These are phyloP conservation scores for Agrochola lota DNA, from an alignment of 2,888 invertebrate species.

Conservation along the genomic window DNA sequence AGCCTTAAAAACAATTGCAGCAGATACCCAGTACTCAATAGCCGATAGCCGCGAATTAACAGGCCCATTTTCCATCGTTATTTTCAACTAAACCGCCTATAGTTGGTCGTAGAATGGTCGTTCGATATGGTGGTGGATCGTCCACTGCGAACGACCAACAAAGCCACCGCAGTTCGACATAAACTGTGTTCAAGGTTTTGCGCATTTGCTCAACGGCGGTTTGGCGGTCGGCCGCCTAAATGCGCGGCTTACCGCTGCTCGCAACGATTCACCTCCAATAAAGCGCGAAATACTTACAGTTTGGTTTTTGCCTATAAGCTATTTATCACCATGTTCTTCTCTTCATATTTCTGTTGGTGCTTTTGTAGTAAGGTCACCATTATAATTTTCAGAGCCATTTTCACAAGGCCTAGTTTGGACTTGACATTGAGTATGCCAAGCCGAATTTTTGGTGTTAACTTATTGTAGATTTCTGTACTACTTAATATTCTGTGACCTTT, in stretches of 20 bases:
- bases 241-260: conserved; percentile 40
- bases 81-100: conserved; percentile 40
- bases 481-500: conserved; percentile 37
- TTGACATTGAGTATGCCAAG: not conserved
- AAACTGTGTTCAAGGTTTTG: conserved; percentile 62
- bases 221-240: conserved; percentile 51
- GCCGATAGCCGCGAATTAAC: conserved; percentile 15
- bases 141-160: conserved; percentile 38
- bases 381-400: not conserved
- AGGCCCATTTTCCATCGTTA: conserved; percentile 40
- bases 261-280: conserved; percentile 37
- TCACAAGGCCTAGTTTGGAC: not conserved
- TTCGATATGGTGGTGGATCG: conserved; percentile 35
- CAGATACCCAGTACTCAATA: conserved; percentile 9
- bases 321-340: not conserved
- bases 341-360: not conserved
- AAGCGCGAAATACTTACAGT: conserved; percentile 14
- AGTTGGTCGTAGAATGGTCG: conserved; percentile 34
- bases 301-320: conserved; percentile 1
- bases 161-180: conserved; percentile 39
- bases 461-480: conserved; percentile 15
- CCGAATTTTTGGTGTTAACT: not conserved
- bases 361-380: not conserved
- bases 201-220: conserved; percentile 51
- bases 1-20: conserved; percentile 27